Base-by-base conservation (phyloP, 2,113 vertebrate genomes). In the Struthidea cinerea region DNA sequence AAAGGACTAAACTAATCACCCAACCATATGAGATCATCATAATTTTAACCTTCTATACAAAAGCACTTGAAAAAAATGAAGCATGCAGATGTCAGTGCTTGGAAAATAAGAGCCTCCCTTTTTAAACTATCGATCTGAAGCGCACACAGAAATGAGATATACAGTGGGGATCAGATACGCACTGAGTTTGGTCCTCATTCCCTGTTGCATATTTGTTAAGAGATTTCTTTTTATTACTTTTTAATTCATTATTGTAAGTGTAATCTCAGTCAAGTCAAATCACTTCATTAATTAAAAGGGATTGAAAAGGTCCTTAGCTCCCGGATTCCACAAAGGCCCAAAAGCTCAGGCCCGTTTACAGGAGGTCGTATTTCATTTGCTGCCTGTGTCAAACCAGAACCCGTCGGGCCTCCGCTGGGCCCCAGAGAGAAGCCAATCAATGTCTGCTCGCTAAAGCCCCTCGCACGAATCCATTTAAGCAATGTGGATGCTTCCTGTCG, bases 301-400 rank as follows among this genome's bases (percentile, higher is more conserved):
- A 99, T 98, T 98, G 98, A 97, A 98, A 98, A 98, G 98, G 98
- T 98, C 98, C 97, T 98, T 97, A 98, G 98, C 98, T 98, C 97
- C 98, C 81, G 81, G 98, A 98, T 98, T 98, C 98, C 97, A 94
- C 97, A 93, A 97, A 97, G 97, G 98, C 98, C 98, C 97, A 97
- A 88, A 96, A 98, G 98, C 99, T 98, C 98, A 96, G 97, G 96
- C 98, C 98, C 98, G 96, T 98, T 98, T 98, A 98, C 98, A 97
- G 98, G 98, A 99, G 99, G 99, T 99, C 98, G 97, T 98, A 98
- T 98, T 99, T 99, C 98, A 99, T 99, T 98, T 98, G 98, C 98
- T 98, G 98, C 98, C 98, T 98, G 93, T 99, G 98, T 99, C 98
- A 98, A 97, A 98, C 97, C 94, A 97, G 97, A 97, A 96, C 97